phyloP scores from a whole-genome alignment of 1,140 invertebrate species.

The Ips nitidus region DNA sequence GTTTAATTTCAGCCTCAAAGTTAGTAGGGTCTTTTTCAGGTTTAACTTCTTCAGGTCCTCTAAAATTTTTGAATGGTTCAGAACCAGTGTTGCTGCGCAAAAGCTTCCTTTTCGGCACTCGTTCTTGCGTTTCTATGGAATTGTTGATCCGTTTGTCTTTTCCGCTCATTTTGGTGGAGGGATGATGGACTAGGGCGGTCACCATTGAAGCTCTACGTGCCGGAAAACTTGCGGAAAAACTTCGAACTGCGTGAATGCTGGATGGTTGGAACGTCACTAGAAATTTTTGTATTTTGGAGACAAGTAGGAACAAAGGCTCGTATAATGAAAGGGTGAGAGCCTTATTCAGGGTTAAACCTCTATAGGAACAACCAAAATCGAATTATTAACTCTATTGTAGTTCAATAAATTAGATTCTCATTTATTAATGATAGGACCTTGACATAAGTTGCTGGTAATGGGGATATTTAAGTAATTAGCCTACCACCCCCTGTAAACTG shows the following conservation, averaged over 20 bases:
- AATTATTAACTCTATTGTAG: too few species aligned
- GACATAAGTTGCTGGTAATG: too few species aligned
- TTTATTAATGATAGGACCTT: too few species aligned
- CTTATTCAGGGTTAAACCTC: too few species aligned
- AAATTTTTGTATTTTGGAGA: conserved; percentile 19
- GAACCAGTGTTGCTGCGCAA: conserved; percentile 37
- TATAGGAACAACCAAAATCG: too few species aligned
- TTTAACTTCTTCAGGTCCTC: too few species aligned
- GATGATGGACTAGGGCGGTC: conserved; percentile 15
- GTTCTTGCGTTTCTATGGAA: conserved; percentile 38
- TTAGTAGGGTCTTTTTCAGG: too few species aligned
- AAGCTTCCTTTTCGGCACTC: conserved; percentile 45
- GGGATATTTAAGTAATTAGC: too few species aligned
- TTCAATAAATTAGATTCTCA: too few species aligned
- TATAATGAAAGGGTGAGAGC: too few species aligned
- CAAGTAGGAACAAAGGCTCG: too few species aligned
- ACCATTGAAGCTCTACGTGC: conserved; percentile 44
- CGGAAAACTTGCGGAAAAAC: conserved; percentile 52
- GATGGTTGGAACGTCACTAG: conserved; percentile 52
- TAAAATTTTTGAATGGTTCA: not conserved
- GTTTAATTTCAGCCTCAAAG: not conserved
- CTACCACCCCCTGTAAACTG: too few species aligned
- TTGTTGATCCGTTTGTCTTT: conserved; percentile 46
- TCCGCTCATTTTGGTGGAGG: conserved; percentile 3
- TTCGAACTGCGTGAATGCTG: conserved; percentile 49